Evolutionary conservation across 2,797 vertebrate species (phyloP), one percentile per base, ranked within the genome.

Genomic region (Tokudaia tokunoshimensis): DNA sequence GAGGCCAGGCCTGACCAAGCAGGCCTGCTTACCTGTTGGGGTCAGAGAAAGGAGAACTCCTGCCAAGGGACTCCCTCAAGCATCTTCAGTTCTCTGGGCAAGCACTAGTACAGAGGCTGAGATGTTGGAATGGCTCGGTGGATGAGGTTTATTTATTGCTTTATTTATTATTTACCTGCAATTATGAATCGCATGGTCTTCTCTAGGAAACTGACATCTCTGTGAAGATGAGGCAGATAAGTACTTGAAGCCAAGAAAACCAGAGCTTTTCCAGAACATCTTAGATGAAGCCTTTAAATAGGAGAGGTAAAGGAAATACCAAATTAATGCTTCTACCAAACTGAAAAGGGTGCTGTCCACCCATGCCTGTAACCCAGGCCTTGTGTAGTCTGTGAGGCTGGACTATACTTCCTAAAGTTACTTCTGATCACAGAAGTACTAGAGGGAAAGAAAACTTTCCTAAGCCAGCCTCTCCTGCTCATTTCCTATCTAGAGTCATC

Each of bases 341-440:
- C 57, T 8, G 1, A 41, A 50, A 50, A 92, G 26, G 1, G 1
- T 52, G 31, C 89, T 78, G 41, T n/a, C 19, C 2, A 63, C 3
- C 44, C 55, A 41, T 4, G 3, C 15, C 70, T 50, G 1, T 20
- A 89, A 74, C 11, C 31, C 4, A 72, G 34, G 47, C 47, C 17
- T 57, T n/a, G 4, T 41, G 34, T 74, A 6, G 50, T 41, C n/a
- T n/a, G 55, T 63, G 52, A 81, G 22, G 55, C 75, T 26, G 79
- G 37, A 24, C 22, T 55, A 31, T 10, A 72, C 22, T 59, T 92
- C 37, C 11, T 17, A 95, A 85, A n/a, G 44, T 80, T 50, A 50
- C 52, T 97, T 92, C 37, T 7, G 34, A 41, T 70, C n/a, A 90
- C 93, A 81, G 65, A 91, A 59, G 55, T 78, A 83, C 12, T 34